Conservation (phyloP, 1,140 invertebrate species). For the Rhagoletis zephyria region DNA sequence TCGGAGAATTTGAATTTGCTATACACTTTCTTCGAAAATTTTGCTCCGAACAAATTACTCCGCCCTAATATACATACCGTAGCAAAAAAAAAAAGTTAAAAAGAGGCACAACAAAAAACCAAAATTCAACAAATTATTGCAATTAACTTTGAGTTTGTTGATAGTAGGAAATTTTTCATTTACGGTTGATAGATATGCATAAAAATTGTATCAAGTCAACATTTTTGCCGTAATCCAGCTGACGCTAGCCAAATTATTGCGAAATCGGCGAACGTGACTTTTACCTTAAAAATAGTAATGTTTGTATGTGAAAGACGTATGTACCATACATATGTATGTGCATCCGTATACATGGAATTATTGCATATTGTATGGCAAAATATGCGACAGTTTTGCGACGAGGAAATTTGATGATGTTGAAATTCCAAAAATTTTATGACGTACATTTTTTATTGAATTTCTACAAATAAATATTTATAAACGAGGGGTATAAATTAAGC, state of each 20-base stretch:
- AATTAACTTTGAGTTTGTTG: neutral
- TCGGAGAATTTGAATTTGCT: no score
- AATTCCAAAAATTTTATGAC: neutral
- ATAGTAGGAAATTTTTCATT: constrained; percentile 10
- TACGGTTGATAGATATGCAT: neutral
- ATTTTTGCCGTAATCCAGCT: neutral
- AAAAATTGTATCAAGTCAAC: neutral
- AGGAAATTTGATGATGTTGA: neutral
- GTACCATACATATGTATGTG: neutral
- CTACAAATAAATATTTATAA: no score
- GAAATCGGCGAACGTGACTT: constrained; percentile 29
- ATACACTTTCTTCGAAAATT: no score
- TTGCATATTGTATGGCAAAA: neutral
- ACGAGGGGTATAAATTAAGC: no score
- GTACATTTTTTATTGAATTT: neutral
- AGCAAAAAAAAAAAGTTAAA: neutral
- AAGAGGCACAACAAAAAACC: neutral
- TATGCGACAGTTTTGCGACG: neutral
- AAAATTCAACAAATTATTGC: no score
- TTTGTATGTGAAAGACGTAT: neutral
- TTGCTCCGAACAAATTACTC: no score
- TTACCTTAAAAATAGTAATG: constrained; percentile 18
- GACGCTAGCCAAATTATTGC: neutral
- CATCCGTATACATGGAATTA: neutral
- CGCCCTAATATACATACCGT: no score